These are phyloP conservation scores for Tetramorium bicarinatum DNA, from an alignment of 2,888 invertebrate genomes.

Conservation along the genomic window DNA sequence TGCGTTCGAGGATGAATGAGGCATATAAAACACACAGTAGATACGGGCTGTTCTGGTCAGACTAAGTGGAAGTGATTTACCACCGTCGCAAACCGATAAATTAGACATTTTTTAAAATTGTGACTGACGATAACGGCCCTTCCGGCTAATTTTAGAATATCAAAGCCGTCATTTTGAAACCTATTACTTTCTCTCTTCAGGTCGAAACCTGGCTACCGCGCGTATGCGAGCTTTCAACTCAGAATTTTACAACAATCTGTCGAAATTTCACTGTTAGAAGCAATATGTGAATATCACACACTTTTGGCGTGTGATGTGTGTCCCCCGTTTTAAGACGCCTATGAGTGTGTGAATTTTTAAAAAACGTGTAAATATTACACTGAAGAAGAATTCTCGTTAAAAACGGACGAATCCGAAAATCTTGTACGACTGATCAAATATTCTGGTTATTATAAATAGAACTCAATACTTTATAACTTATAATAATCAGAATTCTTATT, in stretches of 20 bases:
- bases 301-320: too few species aligned
- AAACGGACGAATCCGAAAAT: too few species aligned
- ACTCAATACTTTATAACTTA: too few species aligned
- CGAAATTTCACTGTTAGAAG: too few species aligned
- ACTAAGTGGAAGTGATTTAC: conserved; percentile 53
- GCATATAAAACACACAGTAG: conserved; percentile 54
- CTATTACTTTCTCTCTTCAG: neutral
- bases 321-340: too few species aligned
- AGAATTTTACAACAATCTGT: neutral
- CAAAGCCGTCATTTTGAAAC: neutral
- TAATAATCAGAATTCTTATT: too few species aligned
- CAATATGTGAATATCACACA: too few species aligned
- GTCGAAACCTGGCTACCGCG: neutral
- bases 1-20: conserved; percentile 55
- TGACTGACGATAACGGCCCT: conserved; percentile 26
- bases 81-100: conserved; percentile 43
- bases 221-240: neutral
- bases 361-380: too few species aligned
- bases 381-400: too few species aligned
- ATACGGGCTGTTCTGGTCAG: conserved; percentile 54
- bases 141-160: conserved; percentile 19
- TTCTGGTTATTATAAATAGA: too few species aligned
- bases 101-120: conserved; percentile 45
- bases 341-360: too few species aligned
- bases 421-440: too few species aligned